A percentile compares a stretch with the other conserved stretches of the same genome.
phyloP scores from a whole-genome alignment of 1,140 invertebrate species.

The Rhagoletis zephyria region DNA sequence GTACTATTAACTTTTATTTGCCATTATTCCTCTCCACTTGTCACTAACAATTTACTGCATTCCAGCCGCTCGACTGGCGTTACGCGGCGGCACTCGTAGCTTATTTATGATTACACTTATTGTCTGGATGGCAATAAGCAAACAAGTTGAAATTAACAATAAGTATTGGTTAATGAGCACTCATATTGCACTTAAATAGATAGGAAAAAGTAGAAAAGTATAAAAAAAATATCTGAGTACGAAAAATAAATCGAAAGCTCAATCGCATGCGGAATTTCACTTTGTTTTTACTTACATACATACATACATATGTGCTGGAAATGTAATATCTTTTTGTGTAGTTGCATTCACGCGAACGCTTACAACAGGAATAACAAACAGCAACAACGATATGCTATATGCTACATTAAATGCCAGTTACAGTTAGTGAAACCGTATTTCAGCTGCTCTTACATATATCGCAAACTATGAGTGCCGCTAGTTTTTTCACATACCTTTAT shows the following conservation, averaged over 20 bases:
- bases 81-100: background rate
- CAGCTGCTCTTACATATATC: slow-evolving; percentile 2
- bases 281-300: background rate
- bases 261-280: slow-evolving; percentile 6
- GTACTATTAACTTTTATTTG: slow-evolving; percentile 14
- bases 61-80: slow-evolving; percentile 2
- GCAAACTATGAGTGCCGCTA: background rate
- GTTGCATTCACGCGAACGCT: background rate
- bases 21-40: slow-evolving; percentile 20
- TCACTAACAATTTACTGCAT: background rate
- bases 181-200: slow-evolving; percentile 36
- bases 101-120: background rate
- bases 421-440: slow-evolving; percentile 11
- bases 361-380: background rate
- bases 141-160: background rate
- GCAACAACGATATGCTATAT: background rate
- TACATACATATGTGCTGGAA: background rate
- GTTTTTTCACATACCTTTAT: background rate
- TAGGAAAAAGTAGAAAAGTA: background rate
- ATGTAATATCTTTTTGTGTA: background rate
- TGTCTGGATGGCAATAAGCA: background rate
- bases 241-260: background rate
- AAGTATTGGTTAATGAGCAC: slow-evolving; percentile 31
- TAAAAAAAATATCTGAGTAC: background rate
- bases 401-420: slow-evolving; percentile 23